Conservation (phyloP, 2,888 invertebrate genomes). For the Eupithecia subfuscata region DNA sequence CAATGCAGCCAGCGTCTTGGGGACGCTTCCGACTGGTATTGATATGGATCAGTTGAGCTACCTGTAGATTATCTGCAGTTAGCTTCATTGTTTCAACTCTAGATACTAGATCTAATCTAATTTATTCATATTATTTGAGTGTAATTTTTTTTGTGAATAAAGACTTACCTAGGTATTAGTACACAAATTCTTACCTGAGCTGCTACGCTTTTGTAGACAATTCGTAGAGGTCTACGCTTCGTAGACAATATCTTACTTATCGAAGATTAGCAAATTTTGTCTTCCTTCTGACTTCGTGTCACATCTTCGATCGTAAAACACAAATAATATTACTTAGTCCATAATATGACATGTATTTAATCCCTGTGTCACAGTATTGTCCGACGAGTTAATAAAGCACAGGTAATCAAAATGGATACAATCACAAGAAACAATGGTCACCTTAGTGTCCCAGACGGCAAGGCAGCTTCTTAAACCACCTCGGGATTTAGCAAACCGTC, state of each 20-base stretch:
- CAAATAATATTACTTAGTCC: not conserved
- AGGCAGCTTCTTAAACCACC: conserved; percentile 64
- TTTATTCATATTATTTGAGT: too few species aligned
- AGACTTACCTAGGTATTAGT: not conserved
- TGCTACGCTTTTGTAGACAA: conserved; percentile 24
- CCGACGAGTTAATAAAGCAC: not conserved
- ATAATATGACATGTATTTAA: not conserved
- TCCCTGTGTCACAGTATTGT: not conserved
- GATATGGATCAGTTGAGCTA: too few species aligned
- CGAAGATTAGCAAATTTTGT: not conserved
- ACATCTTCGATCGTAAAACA: not conserved
- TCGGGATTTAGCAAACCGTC: conserved; percentile 75
- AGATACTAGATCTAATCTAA: too few species aligned
- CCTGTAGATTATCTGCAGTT: too few species aligned
- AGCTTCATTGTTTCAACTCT: too few species aligned
- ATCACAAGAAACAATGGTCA: conserved; percentile 51
- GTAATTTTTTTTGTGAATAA: too few species aligned
- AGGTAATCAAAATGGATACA: conserved; percentile 31
- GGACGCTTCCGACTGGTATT: too few species aligned
- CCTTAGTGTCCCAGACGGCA: conserved; percentile 50
- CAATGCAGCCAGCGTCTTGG: too few species aligned
- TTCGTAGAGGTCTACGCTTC: conserved; percentile 26
- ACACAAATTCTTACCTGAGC: not conserved
- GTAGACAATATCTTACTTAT: conserved; percentile 1
- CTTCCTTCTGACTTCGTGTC: not conserved